These are phyloP conservation scores for Pimpla rufipes DNA, from an alignment of 2,888 invertebrate genomes.

Conservation along the genomic window DNA sequence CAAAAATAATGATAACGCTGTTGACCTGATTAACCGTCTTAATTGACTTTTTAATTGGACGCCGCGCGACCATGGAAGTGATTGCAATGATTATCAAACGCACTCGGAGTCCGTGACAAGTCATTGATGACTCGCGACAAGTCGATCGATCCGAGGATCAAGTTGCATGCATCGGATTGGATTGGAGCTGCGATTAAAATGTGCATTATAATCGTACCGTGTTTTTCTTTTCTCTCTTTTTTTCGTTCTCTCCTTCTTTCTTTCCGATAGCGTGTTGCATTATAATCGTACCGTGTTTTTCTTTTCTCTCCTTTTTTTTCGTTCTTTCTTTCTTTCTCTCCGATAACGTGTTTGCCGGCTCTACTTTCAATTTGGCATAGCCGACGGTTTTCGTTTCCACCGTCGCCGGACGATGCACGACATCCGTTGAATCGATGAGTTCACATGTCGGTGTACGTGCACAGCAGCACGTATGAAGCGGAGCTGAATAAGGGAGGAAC, in stretches of 20 bases:
- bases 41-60: not conserved
- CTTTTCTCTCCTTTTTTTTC: not conserved
- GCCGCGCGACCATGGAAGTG: not conserved
- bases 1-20: constrained; percentile 11
- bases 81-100: constrained; percentile 15
- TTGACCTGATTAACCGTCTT: constrained; percentile 13
- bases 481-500: not conserved
- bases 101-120: not conserved
- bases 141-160: not conserved
- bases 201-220: not conserved
- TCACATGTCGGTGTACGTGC: constrained; percentile 34
- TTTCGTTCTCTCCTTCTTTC: too few relatives aligned
- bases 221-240: not conserved
- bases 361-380: not conserved
- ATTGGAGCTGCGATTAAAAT: not conserved
- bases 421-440: constrained; percentile 39
- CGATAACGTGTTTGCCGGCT: not conserved
- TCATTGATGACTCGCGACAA: not conserved
- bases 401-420: not conserved
- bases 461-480: constrained; percentile 27
- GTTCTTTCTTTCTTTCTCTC: too few relatives aligned
- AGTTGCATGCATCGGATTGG: not conserved
- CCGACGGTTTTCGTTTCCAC: not conserved
- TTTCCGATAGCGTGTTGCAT: too few relatives aligned
- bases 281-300: not conserved